These are phyloP conservation scores for Rhinophrynus dorsalis DNA, from an alignment of 2,797 vertebrate genomes.

Conservation along the genomic window DNA sequence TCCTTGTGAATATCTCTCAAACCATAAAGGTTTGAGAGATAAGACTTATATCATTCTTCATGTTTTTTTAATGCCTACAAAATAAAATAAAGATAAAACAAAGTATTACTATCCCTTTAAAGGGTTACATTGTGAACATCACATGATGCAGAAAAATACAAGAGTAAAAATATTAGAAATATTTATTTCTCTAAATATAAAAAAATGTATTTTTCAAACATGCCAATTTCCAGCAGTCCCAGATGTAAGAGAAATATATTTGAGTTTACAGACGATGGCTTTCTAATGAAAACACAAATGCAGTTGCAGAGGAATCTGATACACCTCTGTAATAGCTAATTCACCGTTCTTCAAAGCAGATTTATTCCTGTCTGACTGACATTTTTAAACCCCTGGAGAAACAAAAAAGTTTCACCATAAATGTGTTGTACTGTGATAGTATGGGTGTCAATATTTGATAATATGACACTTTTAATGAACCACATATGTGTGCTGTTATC, in stretches of 20 bases:
- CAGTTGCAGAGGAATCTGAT: conserved; percentile 29
- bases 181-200: too few relatives aligned
- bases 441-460: conserved; percentile 60
- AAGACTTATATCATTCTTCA: too few relatives aligned
- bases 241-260: background rate
- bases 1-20: too few relatives aligned
- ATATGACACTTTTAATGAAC: conserved; percentile 65
- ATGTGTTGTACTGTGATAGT: conserved; percentile 60
- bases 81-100: too few relatives aligned
- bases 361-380: conserved; percentile 49
- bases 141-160: too few relatives aligned
- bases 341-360: conserved; percentile 47
- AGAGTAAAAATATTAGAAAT: too few relatives aligned
- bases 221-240: background rate
- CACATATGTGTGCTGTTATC: conserved; percentile 60
- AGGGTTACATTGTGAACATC: too few relatives aligned
- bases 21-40: too few relatives aligned
- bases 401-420: conserved; percentile 49
- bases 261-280: background rate
- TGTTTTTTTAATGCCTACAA: too few relatives aligned
- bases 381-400: conserved; percentile 52
- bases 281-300: conserved; percentile 18
- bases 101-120: too few relatives aligned
- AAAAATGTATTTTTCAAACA: background rate
- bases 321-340: conserved; percentile 37